Conservation (phyloP, 2,113 vertebrate genomes). For the Chitala chitala region DNA sequence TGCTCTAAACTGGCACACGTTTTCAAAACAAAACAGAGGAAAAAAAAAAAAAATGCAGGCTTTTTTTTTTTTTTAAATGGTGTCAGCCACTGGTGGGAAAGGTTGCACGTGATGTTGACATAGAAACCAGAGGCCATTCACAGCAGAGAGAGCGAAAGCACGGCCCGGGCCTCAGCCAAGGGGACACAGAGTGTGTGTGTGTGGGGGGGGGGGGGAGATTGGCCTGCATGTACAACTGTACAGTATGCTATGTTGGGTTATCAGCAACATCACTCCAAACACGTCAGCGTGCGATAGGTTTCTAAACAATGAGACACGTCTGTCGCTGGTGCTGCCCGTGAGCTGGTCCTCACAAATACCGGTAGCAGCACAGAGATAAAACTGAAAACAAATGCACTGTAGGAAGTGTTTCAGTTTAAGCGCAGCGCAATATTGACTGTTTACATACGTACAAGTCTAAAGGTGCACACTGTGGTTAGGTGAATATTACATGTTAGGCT, state of each 20-base stretch:
- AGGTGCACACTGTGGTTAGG: slow-evolving; percentile 55
- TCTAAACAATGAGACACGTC: slow-evolving; percentile 33
- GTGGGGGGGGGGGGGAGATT: slow-evolving; percentile 14
- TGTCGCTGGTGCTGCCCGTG: slow-evolving; percentile 15
- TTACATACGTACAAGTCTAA: slow-evolving; percentile 59
- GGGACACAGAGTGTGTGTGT: not conserved
- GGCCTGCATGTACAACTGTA: slow-evolving; percentile 51
- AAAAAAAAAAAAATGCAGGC: slow-evolving; percentile 57
- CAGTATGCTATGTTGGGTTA: slow-evolving; percentile 39
- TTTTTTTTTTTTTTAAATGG: slow-evolving; percentile 72
- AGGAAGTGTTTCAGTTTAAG: slow-evolving; percentile 62
- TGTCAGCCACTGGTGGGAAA: slow-evolving; percentile 55
- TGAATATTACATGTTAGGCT: slow-evolving; percentile 58
- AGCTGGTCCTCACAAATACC: slow-evolving; percentile 42
- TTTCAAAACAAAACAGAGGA: slow-evolving; percentile 24
- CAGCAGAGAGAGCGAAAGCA: slow-evolving; percentile 55
- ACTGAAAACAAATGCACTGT: slow-evolving; percentile 4
- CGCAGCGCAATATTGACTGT: slow-evolving; percentile 60
- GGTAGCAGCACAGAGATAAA: slow-evolving; percentile 24
- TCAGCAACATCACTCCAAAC: slow-evolving; percentile 20
- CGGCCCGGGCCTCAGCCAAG: slow-evolving; percentile 34
- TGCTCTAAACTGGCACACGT: slow-evolving; percentile 31
- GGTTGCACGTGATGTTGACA: slow-evolving; percentile 57
- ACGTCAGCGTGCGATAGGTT: slow-evolving; percentile 34
- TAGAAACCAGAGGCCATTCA: slow-evolving; percentile 57